Evolutionary conservation across 2,113 vertebrate species (phyloP).

Genomic region (Nibea coibor): DNA sequence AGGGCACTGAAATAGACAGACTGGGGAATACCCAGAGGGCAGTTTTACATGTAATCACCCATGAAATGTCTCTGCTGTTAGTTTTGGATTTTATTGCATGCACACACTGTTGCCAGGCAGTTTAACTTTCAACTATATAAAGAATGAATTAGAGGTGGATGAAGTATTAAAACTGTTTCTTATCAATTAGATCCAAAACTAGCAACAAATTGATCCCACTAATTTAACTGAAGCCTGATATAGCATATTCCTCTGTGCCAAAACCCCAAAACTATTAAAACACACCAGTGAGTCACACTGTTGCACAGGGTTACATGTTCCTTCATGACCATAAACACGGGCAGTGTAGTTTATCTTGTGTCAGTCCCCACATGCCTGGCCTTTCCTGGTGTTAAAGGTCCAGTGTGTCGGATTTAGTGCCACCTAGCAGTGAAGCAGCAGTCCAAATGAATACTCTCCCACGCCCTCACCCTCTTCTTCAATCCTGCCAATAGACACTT

Average conservation of each 20-base stretch:
- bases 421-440: too few relatives aligned
- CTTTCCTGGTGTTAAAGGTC: neutral
- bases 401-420: too few relatives aligned
- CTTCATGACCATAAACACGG: neutral
- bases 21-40: conserved; percentile 66
- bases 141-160: neutral
- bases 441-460: too few relatives aligned
- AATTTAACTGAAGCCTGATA: neutral
- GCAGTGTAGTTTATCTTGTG: neutral
- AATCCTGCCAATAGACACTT: too few relatives aligned
- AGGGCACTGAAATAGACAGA: conserved; percentile 63
- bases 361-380: neutral
- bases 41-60: conserved; percentile 16
- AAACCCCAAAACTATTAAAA: neutral
- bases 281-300: neutral
- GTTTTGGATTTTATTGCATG: neutral
- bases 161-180: neutral
- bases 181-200: neutral
- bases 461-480: too few relatives aligned
- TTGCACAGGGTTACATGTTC: neutral
- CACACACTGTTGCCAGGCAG: neutral
- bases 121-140: neutral
- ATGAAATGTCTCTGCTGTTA: neutral
- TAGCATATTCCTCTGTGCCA: neutral
- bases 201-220: neutral